phyloP scores from a whole-genome alignment of 2,888 invertebrate species.

The Hirtodrosophila confusa region DNA sequence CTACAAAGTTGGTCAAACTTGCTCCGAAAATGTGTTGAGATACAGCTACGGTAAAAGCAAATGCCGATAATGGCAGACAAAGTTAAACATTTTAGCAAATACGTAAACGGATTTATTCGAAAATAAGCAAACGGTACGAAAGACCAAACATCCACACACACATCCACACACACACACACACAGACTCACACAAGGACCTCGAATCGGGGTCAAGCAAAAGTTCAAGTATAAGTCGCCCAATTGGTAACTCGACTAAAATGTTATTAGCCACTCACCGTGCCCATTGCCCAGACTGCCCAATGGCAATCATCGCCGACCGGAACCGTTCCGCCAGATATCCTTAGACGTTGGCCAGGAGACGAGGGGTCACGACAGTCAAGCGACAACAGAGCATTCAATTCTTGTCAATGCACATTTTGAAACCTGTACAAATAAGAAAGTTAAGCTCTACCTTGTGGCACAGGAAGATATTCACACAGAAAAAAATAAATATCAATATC shows the following conservation, averaged over 20 bases:
- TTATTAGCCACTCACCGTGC: slow-evolving; percentile 44
- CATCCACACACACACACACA: no score
- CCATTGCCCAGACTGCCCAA: slow-evolving; percentile 1
- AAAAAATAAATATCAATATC: no score
- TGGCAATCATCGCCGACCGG: slow-evolving; percentile 40
- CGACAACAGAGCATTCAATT: slow-evolving; percentile 21
- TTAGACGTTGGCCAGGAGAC: slow-evolving; percentile 8
- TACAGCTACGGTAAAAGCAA: slow-evolving; percentile 20
- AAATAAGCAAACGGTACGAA: slow-evolving; percentile 24
- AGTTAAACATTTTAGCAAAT: slow-evolving; percentile 46
- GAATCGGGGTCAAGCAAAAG: slow-evolving; percentile 40
- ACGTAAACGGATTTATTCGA: slow-evolving; percentile 41
- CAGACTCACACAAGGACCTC: neutral
- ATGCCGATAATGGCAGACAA: slow-evolving; percentile 45
- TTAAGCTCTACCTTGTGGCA: slow-evolving; percentile 1
- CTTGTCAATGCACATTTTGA: slow-evolving; percentile 22
- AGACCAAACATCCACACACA: neutral
- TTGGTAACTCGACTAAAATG: slow-evolving; percentile 47
- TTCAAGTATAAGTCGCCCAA: slow-evolving; percentile 34
- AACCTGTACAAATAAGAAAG: slow-evolving; percentile 20
- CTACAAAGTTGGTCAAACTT: slow-evolving; percentile 29
- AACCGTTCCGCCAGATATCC: slow-evolving; percentile 49
- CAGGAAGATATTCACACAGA: slow-evolving; percentile 1
- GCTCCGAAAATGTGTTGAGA: slow-evolving; percentile 15
- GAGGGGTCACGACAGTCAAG: slow-evolving; percentile 18